Percentiles rank a stretch among this genome's conserved stretches.
Evolutionary conservation across 2,888 invertebrate species (phyloP).

Genomic region (Urechis unicinctus): DNA sequence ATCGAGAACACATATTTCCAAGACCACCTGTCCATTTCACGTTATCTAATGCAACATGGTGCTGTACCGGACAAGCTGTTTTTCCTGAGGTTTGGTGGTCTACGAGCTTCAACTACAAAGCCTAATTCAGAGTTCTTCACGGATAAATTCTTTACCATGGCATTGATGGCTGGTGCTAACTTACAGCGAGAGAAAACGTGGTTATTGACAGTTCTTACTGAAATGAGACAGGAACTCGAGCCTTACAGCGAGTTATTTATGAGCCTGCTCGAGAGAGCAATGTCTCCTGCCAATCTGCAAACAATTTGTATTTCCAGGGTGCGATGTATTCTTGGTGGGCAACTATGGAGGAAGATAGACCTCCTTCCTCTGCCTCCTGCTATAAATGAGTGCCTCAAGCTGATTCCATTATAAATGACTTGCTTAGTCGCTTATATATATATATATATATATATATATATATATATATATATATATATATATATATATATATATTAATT

Average conservation of each 20-base stretch:
- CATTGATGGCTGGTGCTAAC: slow-evolving; percentile 10
- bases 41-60: slow-evolving; percentile 14
- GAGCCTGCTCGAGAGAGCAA: slow-evolving; percentile 3
- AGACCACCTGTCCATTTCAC: slow-evolving; percentile 4
- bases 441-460: too few species aligned
- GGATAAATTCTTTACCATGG: slow-evolving; percentile 9
- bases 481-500: too few species aligned
- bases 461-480: too few species aligned
- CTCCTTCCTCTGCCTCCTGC: slow-evolving; percentile 11
- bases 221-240: slow-evolving; percentile 15
- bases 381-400: slow-evolving; percentile 9
- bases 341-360: slow-evolving; percentile 12
- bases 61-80: slow-evolving; percentile 14
- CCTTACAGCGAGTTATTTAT: slow-evolving; percentile 11
- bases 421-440: too few species aligned
- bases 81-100: slow-evolving; percentile 15
- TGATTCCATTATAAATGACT: too few species aligned
- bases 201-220: slow-evolving; percentile 11
- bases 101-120: slow-evolving; percentile 8
- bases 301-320: slow-evolving; percentile 2
- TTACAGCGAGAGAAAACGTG: slow-evolving; percentile 14
- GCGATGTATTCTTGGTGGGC: background rate
- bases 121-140: slow-evolving; percentile 14
- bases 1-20: slow-evolving; percentile 10
- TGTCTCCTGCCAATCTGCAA: slow-evolving; percentile 9